Base-by-base conservation (phyloP, 2,113 vertebrate genomes). In the Nesoenas mayeri region DNA sequence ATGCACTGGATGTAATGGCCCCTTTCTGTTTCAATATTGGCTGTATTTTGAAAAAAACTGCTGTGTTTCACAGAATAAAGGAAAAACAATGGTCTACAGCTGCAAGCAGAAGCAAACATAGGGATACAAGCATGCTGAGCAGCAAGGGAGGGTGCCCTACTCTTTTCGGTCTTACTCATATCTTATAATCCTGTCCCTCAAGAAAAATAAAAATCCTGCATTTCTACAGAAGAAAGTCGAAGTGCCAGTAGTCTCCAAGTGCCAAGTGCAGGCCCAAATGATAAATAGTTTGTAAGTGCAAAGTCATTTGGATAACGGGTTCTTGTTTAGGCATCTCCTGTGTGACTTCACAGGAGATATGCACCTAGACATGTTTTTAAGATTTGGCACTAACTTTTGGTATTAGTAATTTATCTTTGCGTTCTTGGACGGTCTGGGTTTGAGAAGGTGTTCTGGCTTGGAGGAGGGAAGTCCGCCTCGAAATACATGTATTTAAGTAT, bases 51-150 rank as follows among this genome's bases (percentile, higher is more conserved):
- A 70, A 58, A 40, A 66, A 51, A 79, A 12, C 18, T 83, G 15
- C 50, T 40, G 34, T 58, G 40, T 89, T 94, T 96, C 54, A 88
- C 12, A 75, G 57, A 66, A 65, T 40, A 93, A 79, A 88, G 20
- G n/a, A 48, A 34, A 80, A 73, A 9, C 31, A 69, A 4, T 6
- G 11, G 40, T 40, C 28, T 74, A 40, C 91, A 92, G 38, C 54
- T 42, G 51, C 65, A 66, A 72, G 77, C 13, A 65, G 66, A 54
- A 67, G 65, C 42, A 91, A 74, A 56, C 32, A 29, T 3, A 36
- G 40, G 67, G 18, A 20, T 56, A 44, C 32, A 77, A n/a, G 50
- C 38, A 74, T 42, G 16, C 40, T 67, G 82, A 82, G 69, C 65
- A 74, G 21, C 62, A 65, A 40, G 24, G 26, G n/a, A 69, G 15